Base-by-base conservation (phyloP, 1,140 invertebrate genomes). In the Drosophila yakuba region DNA sequence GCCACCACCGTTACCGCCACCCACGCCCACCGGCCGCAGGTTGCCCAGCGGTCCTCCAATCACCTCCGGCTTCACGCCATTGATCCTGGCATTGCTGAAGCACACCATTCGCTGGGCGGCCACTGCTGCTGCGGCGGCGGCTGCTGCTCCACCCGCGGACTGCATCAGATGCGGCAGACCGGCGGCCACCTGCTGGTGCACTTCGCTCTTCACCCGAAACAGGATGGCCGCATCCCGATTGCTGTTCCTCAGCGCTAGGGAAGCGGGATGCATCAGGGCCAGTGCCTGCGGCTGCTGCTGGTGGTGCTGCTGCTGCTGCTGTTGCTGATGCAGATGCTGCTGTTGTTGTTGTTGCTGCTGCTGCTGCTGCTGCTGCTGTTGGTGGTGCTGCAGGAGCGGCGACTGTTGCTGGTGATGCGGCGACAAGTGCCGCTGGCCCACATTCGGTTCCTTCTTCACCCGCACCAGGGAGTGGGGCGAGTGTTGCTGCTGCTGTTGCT, bases 51-150 rank as follows among this genome's bases (percentile, higher is more conserved):
- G 95, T 11, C 95, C 95, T 12, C 95, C 95, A 59, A 96, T 96
- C n/a, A 96, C 93, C 91, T 96, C 96, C 35, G 95, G 95, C 74
- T 96, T 95, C n/a, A 96, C 95, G 43, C 95, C 95, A 85, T 96
- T 96, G 54, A 96, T 95, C 38, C 95, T 93, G 32, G 93, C 93
- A 77, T 94, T 94, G 44, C 94, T 93, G 48, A 95, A 93, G 94
- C 95, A 95, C n/a, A 95, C 82, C 86, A 94, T 94, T 20, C 92
- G 93, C 72, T 94, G 93, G 28, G 84, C 92, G 1, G 85, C 86
- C 20, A 89, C 86, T 0, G 88, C 88, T 2, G 90, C 90, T 0
- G 89, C 90, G 0, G 86, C 83, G 17, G 90, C 68, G 3, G 86
- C 83, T 11, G 90, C 68, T 5, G 68, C 90, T 23, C 85, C 82